A percentile compares a stretch with the other conserved stretches of the same genome.
Evolutionary conservation across 2,888 invertebrate genomes (phyloP).

Genomic region (Tetramorium bicarinatum): DNA sequence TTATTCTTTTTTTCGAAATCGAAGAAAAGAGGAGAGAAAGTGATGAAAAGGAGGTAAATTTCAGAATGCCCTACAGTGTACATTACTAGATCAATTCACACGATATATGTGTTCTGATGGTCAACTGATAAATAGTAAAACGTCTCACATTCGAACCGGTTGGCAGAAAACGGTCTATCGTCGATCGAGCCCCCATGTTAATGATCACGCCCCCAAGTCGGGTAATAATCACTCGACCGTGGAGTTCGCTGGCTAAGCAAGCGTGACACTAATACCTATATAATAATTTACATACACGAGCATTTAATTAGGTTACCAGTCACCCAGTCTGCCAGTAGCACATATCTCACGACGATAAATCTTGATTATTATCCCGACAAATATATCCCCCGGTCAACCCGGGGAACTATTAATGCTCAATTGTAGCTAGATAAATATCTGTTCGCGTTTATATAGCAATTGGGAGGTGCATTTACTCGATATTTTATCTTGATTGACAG

Average conservation of each 20-base stretch:
- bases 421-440: conserved; percentile 3
- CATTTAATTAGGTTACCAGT: conserved; percentile 37
- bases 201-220: not conserved
- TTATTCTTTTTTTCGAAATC: not conserved
- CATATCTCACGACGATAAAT: conserved; percentile 24
- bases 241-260: not conserved
- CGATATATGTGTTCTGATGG: not conserved
- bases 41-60: not conserved
- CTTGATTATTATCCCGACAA: conserved; percentile 18
- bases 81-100: not conserved
- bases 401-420: conserved; percentile 15
- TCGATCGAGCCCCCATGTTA: conserved; percentile 4
- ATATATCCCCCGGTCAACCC: conserved; percentile 21
- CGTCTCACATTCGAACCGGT: not conserved
- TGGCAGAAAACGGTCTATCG: not conserved
- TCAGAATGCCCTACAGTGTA: not conserved
- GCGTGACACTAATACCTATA: conserved; percentile 11
- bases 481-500: conserved; percentile 11
- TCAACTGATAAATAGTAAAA: not conserved
- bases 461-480: not conserved
- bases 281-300: conserved; percentile 29
- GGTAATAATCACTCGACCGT: conserved; percentile 12
- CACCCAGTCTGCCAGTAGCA: conserved; percentile 29
- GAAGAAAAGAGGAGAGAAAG: not conserved
- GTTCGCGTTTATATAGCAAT: conserved; percentile 1